These are phyloP conservation scores for Bombylius discolor DNA, from an alignment of 2,888 invertebrate genomes.

Conservation along the genomic window DNA sequence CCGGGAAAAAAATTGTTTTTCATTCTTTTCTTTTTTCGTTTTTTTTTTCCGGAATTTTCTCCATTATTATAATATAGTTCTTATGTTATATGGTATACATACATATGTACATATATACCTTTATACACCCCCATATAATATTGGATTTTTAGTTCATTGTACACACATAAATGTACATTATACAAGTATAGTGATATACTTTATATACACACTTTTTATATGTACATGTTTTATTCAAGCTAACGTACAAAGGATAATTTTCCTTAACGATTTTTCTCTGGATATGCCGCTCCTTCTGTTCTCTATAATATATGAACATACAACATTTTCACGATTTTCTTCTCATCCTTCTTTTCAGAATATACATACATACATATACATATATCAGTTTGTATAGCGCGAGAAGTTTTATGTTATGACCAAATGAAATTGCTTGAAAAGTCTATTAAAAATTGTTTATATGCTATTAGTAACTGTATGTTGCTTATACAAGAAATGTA, in stretches of 20 bases:
- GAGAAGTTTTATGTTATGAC: constrained; percentile 15
- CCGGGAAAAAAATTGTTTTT: constrained; percentile 11
- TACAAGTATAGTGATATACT: not conserved
- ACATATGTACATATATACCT: constrained; percentile 1
- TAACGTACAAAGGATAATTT: not conserved
- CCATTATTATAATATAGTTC: not conserved
- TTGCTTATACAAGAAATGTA: not conserved
- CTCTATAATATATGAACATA: no score
- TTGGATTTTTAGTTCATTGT: no score
- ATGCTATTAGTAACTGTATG: constrained; percentile 13
- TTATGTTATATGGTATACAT: not conserved
- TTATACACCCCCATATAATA: not conserved
- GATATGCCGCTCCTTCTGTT: not conserved
- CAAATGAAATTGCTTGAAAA: constrained; percentile 17
- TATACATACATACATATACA: no score
- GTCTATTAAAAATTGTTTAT: constrained; percentile 18
- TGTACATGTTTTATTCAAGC: not conserved
- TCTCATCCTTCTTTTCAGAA: not conserved
- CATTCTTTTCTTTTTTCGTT: constrained; percentile 5
- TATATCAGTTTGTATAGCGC: constrained; percentile 2
- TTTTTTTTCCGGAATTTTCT: not conserved
- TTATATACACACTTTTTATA: not conserved
- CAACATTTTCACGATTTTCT: no score
- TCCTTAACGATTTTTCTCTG: not conserved
- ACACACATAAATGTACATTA: not conserved